These are phyloP conservation scores for Hylaeus anthracinus DNA, from an alignment of 1,140 invertebrate species.

Conservation along the genomic window DNA sequence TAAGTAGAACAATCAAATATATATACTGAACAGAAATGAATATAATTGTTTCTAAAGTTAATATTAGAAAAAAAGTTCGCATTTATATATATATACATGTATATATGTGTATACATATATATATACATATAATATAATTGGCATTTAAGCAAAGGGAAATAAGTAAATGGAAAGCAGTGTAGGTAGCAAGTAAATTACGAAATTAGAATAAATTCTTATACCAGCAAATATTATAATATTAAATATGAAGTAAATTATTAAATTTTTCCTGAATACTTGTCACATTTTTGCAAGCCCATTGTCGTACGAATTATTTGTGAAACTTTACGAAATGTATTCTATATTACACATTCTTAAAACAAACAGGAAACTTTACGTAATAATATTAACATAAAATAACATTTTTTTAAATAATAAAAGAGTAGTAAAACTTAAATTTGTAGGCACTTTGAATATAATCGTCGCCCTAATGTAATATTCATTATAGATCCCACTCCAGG, in stretches of 20 bases:
- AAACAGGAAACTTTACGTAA: background rate
- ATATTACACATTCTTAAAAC: background rate
- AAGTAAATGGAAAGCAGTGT: background rate
- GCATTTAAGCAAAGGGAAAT: constrained; percentile 28
- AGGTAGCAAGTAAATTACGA: background rate
- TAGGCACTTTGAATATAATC: constrained; percentile 25
- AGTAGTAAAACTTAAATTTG: background rate
- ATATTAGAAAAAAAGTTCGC: background rate
- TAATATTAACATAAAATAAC: background rate
- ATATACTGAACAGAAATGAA: constrained; percentile 54
- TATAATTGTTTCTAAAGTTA: constrained; percentile 7
- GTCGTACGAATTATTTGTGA: background rate
- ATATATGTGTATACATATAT: too few species aligned
- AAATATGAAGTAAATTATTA: constrained; percentile 16
- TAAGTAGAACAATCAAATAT: constrained; percentile 66
- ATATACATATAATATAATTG: background rate
- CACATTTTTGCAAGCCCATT: constrained; percentile 42
- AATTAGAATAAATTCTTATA: background rate
- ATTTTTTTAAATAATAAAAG: background rate
- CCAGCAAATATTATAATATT: background rate
- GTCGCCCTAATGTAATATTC: constrained; percentile 43
- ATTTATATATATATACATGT: background rate
- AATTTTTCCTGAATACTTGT: constrained; percentile 39
- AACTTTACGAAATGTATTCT: background rate
- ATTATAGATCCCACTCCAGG: constrained; percentile 76